Evolutionary conservation across 1,140 invertebrate genomes (phyloP).

Genomic region (Drosophila cardini): DNA sequence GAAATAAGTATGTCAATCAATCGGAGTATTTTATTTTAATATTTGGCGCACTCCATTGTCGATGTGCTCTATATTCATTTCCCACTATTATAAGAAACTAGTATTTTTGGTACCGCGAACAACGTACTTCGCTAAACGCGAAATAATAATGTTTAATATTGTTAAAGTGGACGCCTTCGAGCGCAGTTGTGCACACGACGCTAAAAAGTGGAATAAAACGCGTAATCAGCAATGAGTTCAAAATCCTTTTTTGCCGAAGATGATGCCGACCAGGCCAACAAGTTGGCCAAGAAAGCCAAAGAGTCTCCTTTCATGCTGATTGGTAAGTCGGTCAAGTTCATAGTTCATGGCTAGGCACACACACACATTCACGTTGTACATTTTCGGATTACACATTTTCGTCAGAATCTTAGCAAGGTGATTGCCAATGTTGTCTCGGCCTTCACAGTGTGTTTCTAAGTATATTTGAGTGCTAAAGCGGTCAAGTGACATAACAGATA

Average conservation of each 20-base stretch:
- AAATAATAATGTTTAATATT: background rate
- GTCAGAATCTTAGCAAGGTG: conserved; percentile 23
- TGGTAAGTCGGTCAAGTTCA: conserved; percentile 84
- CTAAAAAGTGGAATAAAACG: background rate
- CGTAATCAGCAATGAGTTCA: conserved; percentile 64
- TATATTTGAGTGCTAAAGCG: conserved; percentile 8
- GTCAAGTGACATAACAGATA: conserved; percentile 59
- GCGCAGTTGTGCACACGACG: background rate
- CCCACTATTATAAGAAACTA: background rate
- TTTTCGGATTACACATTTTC: conserved; percentile 41
- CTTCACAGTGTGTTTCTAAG: conserved; percentile 34
- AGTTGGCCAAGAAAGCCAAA: conserved; percentile 87
- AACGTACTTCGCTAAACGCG: background rate
- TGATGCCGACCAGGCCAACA: conserved; percentile 86
- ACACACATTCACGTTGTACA: conserved; percentile 37
- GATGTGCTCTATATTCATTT: too few relatives aligned
- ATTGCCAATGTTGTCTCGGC: conserved; percentile 23
- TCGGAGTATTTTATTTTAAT: too few relatives aligned
- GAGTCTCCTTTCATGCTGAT: conserved; percentile 89
- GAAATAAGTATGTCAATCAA: too few relatives aligned
- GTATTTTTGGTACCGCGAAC: background rate
- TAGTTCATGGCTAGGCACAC: background rate
- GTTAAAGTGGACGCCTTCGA: conserved; percentile 6
- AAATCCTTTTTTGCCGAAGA: conserved; percentile 77
- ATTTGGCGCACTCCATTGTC: too few relatives aligned